Evolutionary conservation across 30 jellyfish, hydroid and myxozoan genomes (phyloP), one percentile per base, ranked within the genome.

Genomic region (Pelagia noctiluca): DNA sequence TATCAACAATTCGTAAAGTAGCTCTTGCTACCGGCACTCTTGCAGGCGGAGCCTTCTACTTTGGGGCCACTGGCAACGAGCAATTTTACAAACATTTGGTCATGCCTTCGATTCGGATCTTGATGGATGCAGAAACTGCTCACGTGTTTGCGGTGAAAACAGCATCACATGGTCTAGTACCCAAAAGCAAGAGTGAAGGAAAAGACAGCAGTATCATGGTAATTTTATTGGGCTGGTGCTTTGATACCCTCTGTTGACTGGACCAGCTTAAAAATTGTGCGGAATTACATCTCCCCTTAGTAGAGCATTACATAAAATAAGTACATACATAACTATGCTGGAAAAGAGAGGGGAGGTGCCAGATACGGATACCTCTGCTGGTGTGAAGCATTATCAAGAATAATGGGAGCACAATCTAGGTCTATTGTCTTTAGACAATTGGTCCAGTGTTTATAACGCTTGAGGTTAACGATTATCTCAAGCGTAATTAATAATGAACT

Each of bases 81-180:
- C 37, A 83, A 50, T 71, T 92, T 73, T 92, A 94, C 77, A 77
- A 82, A 69, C 53, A 66, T 2, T 67, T 87, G 37, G 77, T 89
- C 13, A 86, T 92, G 95, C 57, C 57, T 42, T 8, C 57, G 57
- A 42, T 42, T 5, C 57, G 57, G 8, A 5, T 16, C 16, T 8
- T 42, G 16, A 42, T 92, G 18, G 98, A 92, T 76, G 96, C 98
- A 42, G 98, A 92, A 76, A 66, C 33, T 13, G 98, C 97, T 28
- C 98, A 92, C 63, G 86, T 71, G n/a, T 60, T 92, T 60, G 95
- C 95, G 12, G 98, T 92, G 61, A 92, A 81, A 50, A 28, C 67
- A 0, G 98, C 98, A 1, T 32, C 95, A 10, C 35, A 70, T 78
- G 93, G 93, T 3, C 22, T 92, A 0, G 86, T 87, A 12, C 98